Base-by-base conservation (phyloP, 2,113 vertebrate genomes). In the Leiothrix lutea region DNA sequence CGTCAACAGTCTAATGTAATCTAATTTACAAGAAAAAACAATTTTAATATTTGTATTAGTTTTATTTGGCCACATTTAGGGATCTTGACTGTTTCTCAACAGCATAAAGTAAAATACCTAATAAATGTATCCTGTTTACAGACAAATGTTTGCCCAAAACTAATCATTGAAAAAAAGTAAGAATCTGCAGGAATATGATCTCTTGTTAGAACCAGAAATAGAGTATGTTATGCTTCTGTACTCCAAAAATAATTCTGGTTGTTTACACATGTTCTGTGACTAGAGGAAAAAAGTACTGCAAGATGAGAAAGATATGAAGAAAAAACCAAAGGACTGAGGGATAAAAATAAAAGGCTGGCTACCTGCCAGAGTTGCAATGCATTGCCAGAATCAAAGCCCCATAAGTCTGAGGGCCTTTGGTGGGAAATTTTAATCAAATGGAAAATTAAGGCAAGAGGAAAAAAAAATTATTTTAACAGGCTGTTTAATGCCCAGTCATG, bases 161-260 rank as follows among this genome's bases (percentile, higher is more conserved):
- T 58, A 77, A 40, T 64, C 2, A n/a, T 2, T 85, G 18, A 54
- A 65, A 45, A 90, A 90, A 53, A 83, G 26, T 5, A 77, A 56
- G 9, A 70, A 91, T 93, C 58, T 88, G 69, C 51, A 84, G 61
- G 31, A 91, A 56, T 73, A 36, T 53, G 19, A 73, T 92, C 64
- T 77, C 38, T 48, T 84, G 62, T 72, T 89, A 80, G 78, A 87
- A 85, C 62, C 2, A 5, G 53, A 91, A 80, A 87, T 40, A 72
- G 48, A 54, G 20, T 47, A 19, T 69, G 62, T 66, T 94, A 47
- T 78, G 26, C 56, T 91, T 88, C 73, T 74, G 38, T 70, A 29
- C 26, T 85, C 79, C 94, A 94, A 88, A 95, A 94, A 88, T 94
- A 90, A 90, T 87, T 86, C 35, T 82, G 48, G 26, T 90, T 97